Base-by-base conservation (phyloP, 2,797 vertebrate genomes). In the Bovichtus diacanthus region DNA sequence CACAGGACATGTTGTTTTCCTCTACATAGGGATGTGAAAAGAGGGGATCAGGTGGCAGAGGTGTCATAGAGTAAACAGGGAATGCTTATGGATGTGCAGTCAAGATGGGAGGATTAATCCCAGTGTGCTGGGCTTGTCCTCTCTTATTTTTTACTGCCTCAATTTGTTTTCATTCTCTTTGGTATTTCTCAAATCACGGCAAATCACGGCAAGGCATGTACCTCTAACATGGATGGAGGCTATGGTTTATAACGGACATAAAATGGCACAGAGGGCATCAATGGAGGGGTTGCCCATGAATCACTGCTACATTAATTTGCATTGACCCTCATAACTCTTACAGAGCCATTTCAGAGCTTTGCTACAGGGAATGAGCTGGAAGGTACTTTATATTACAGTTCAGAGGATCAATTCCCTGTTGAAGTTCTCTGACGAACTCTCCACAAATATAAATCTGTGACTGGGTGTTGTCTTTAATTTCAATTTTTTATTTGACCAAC, bases 201-300 rank as follows among this genome's bases (percentile, higher is more conserved):
- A n/a, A n/a, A n/a, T n/a, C n/a, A n/a, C 51, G 74, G 55, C n/a
- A n/a, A 51, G 74, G 55, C 69, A 62, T 69, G 59, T 59, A 71
- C 63, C 47, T 51, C 67, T 21, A 50, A 70, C 74, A 65, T 76
- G 70, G 36, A 88, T 80, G 68, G 51, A 76, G 27, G 56, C 64
- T 63, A 2, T 83, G 64, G 65, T 92, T 93, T 91, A 90, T 73
- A 84, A 81, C 19, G 5, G 81, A 75, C 76, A 84, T 92, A 90
- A 92, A 88, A 88, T 47, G 78, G 70, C 63, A 68, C 73, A 60
- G 50, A 85, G 85, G 70, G 64, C 80, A 85, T 59, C 36, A 36
- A 9, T 65, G 69, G 54, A 72, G 75, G 76, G 58, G 49, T 85
- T 77, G 75, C 51, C 65, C 70, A 80, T 90, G 70, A 94, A 83